These are phyloP conservation scores for Sparus aurata DNA, from an alignment of 2,797 vertebrate genomes.

Conservation along the genomic window DNA sequence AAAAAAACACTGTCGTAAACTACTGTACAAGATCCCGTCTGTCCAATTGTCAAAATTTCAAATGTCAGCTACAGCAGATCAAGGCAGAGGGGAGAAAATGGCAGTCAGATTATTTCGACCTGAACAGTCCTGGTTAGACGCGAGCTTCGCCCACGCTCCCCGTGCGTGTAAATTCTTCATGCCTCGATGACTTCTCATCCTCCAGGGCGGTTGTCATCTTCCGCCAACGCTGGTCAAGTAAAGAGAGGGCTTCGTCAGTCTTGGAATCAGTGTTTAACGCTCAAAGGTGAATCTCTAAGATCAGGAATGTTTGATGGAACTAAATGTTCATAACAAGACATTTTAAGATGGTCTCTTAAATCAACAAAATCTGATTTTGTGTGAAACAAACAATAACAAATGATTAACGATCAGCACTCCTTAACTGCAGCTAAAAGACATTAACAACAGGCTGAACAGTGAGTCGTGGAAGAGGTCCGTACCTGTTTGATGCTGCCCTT, in stretches of 20 bases:
- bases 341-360: background rate
- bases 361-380: background rate
- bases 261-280: slow-evolving; percentile 10
- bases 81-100: slow-evolving; percentile 1
- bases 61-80: slow-evolving; percentile 9
- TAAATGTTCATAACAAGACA: background rate
- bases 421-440: background rate
- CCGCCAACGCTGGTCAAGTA: slow-evolving; percentile 86
- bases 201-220: slow-evolving; percentile 87
- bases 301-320: background rate
- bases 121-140: slow-evolving; percentile 75
- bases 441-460: background rate
- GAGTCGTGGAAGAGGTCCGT: background rate
- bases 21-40: slow-evolving; percentile 7
- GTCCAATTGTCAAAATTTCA: slow-evolving; percentile 45
- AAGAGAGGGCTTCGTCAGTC: slow-evolving; percentile 42
- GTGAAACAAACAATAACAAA: background rate
- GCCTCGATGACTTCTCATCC: slow-evolving; percentile 74
- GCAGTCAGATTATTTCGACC: slow-evolving; percentile 46
- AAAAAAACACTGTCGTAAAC: slow-evolving; percentile 1
- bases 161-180: slow-evolving; percentile 81
- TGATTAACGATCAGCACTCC: background rate
- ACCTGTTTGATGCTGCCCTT: slow-evolving; percentile 87
- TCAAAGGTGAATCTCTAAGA: background rate
- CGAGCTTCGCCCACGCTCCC: slow-evolving; percentile 78